Conservation (phyloP, 1,140 invertebrate genomes). For the Gryon sp. region DNA sequence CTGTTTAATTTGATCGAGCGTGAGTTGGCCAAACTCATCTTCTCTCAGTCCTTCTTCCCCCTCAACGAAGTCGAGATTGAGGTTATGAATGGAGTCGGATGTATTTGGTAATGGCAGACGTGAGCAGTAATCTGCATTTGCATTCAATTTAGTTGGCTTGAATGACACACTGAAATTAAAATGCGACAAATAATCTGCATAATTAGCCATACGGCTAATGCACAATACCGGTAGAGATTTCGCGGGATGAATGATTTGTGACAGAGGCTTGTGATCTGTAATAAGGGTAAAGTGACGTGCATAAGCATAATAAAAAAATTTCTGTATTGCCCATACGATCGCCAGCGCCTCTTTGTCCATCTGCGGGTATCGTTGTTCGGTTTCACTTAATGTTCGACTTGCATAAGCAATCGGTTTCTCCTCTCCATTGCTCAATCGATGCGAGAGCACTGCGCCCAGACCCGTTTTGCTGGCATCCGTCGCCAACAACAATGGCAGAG, state of each 20-base stretch:
- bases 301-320: conserved; percentile 1
- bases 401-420: conserved; percentile 13
- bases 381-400: conserved; percentile 18
- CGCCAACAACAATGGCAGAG: conserved; percentile 65
- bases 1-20: conserved; percentile 34
- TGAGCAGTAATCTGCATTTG: conserved; percentile 54
- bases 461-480: conserved; percentile 74
- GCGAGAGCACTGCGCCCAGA: conserved; percentile 70
- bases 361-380: conserved; percentile 62
- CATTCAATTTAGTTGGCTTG: conserved; percentile 44
- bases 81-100: not conserved
- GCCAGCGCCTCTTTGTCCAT: conserved; percentile 79
- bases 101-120: conserved; percentile 4
- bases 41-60: not conserved
- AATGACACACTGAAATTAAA: not conserved
- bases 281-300: not conserved
- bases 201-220: conserved; percentile 1
- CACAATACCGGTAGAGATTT: no score
- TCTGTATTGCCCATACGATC: conserved; percentile 11
- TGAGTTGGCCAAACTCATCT: conserved; percentile 44
- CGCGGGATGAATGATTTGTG: conserved; percentile 25
- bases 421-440: conserved; percentile 35
- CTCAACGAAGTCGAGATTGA: no score
- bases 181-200: conserved; percentile 6
- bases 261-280: conserved; percentile 4